Evolutionary conservation across 2,888 invertebrate genomes (phyloP).

Genomic region (Ditylenchus weischeri): DNA sequence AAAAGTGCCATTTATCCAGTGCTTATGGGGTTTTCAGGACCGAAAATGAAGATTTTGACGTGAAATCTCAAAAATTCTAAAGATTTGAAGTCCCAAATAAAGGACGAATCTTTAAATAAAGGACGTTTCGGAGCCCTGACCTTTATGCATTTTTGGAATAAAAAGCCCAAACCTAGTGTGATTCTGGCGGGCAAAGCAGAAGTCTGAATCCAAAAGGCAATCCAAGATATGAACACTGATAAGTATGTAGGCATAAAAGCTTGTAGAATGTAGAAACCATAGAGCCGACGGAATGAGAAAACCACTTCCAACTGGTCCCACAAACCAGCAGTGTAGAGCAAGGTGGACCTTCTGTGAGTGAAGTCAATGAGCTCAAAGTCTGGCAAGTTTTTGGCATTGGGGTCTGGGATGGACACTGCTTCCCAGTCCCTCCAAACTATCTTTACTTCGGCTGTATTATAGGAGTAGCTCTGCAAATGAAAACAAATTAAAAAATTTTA

Average conservation of each 20-base stretch:
- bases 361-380: conserved; percentile 56
- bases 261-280: conserved; percentile 58
- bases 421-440: conserved; percentile 58
- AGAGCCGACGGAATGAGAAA: conserved; percentile 55
- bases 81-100: no score
- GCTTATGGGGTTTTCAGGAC: no score
- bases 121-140: no score
- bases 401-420: conserved; percentile 56
- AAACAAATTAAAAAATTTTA: conserved; percentile 2
- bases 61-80: no score
- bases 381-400: conserved; percentile 53
- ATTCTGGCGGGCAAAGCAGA: conserved; percentile 57
- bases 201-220: conserved; percentile 59
- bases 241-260: conserved; percentile 57
- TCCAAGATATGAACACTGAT: conserved; percentile 59
- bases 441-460: conserved; percentile 58
- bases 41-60: no score
- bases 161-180: conserved; percentile 44
- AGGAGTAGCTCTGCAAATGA: conserved; percentile 55
- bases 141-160: no score
- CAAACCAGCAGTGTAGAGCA: conserved; percentile 54
- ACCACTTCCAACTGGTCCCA: conserved; percentile 58
- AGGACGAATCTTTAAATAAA: no score
- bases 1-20: no score
- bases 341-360: conserved; percentile 47